Conservation (phyloP, 2,797 vertebrate genomes). For the Gymnocypris eckloni region DNA sequence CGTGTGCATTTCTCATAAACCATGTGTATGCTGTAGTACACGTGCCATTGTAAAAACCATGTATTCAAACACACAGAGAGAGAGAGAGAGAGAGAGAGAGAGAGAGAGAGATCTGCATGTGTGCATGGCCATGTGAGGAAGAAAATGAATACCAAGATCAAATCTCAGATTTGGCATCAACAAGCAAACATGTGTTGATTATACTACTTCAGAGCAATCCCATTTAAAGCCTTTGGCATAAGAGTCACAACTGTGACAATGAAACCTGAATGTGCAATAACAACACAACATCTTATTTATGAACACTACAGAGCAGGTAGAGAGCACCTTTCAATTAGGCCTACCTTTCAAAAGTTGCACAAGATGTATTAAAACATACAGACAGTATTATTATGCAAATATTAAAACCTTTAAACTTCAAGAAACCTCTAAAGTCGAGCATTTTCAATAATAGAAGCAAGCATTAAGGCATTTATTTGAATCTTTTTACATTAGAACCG, state of each 20-base stretch:
- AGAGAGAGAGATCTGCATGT: conserved; percentile 24
- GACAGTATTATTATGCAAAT: neutral
- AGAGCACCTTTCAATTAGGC: neutral
- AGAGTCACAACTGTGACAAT: neutral
- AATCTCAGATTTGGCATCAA: conserved; percentile 6
- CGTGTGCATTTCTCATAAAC: neutral
- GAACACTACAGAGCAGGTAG: neutral
- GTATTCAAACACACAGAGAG: neutral
- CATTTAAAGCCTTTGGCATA: conserved; percentile 3
- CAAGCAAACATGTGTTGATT: neutral
- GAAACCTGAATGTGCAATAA: neutral
- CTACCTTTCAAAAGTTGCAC: neutral
- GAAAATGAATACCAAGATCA: neutral
- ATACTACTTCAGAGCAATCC: neutral
- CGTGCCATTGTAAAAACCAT: neutral
- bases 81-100: neutral
- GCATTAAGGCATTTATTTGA: neutral
- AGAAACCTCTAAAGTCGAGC: neutral
- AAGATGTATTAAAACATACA: neutral
- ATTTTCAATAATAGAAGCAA: neutral
- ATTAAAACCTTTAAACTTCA: neutral
- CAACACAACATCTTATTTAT: neutral
- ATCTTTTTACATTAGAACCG: neutral
- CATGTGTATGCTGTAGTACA: neutral
- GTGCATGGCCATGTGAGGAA: neutral